phyloP scores from a whole-genome alignment of 2,113 vertebrate genomes.

The Forbesichthys papilliferus region DNA sequence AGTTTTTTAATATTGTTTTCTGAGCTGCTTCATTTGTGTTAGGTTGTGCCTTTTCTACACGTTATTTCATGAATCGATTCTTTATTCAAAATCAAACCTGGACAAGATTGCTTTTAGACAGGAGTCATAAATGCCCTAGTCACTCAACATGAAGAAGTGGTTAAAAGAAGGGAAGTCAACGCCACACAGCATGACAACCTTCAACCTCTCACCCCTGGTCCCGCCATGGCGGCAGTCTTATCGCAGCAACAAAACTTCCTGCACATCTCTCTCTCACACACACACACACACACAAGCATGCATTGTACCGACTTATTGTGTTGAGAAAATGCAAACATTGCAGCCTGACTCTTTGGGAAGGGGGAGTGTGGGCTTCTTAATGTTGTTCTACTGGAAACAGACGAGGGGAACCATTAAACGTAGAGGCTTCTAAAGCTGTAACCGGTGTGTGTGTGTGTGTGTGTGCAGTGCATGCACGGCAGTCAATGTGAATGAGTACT shows the following conservation, averaged over 20 bases:
- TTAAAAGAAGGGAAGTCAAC: no score
- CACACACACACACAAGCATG: slow-evolving; percentile 11
- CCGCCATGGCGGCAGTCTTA: slow-evolving; percentile 33
- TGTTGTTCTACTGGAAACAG: slow-evolving; percentile 12
- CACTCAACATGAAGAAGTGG: no score
- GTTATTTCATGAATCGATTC: no score
- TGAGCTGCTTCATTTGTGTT: no score
- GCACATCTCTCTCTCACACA: not conserved
- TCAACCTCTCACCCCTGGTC: slow-evolving; percentile 29
- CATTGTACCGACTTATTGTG: slow-evolving; percentile 48
- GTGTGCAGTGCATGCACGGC: not conserved
- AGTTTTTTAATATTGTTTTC: no score
- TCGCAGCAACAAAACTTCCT: slow-evolving; percentile 56
- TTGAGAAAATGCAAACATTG: slow-evolving; percentile 50
- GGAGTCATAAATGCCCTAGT: no score
- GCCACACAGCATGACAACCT: slow-evolving; percentile 3
- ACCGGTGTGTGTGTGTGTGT: not conserved
- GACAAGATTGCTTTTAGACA: no score
- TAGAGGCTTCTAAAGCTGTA: not conserved
- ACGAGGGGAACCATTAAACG: slow-evolving; percentile 10
- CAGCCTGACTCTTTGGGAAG: slow-evolving; percentile 34
- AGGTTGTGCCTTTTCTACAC: no score
- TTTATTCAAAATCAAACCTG: no score
- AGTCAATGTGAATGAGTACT: not conserved
- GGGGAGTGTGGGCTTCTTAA: slow-evolving; percentile 14